Percentiles rank a stretch among this genome's conserved stretches.
Evolutionary conservation across 2,888 invertebrate genomes (phyloP).

Genomic region (Agrochola litura): DNA sequence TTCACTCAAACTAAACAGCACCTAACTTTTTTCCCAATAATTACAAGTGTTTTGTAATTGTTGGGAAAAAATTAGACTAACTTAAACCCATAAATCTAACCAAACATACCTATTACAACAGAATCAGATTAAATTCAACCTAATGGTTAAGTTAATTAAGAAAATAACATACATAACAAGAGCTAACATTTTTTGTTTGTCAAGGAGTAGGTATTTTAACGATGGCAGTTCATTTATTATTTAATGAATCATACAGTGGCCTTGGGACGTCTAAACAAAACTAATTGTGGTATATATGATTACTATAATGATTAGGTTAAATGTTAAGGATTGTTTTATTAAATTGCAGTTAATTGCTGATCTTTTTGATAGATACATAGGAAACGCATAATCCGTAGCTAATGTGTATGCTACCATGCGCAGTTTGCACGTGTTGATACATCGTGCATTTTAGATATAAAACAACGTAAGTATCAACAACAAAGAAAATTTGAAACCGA

Average conservation of each 20-base stretch:
- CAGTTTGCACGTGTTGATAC: conserved; percentile 8
- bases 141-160: conserved; percentile 33
- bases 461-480: neutral
- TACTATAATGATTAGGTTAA: conserved; percentile 19
- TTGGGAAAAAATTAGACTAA: too few relatives aligned
- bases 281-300: conserved; percentile 33
- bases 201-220: conserved; percentile 47
- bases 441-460: neutral
- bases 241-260: conserved; percentile 39
- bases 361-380: conserved; percentile 18
- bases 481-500: neutral
- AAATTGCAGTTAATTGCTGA: conserved; percentile 47
- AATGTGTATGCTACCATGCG: conserved; percentile 8
- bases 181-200: conserved; percentile 22
- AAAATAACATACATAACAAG: conserved; percentile 48
- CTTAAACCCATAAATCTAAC: too few relatives aligned
- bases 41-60: too few relatives aligned
- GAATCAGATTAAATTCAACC: conserved; percentile 4
- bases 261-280: conserved; percentile 46
- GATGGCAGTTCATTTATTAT: conserved; percentile 28
- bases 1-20: too few relatives aligned
- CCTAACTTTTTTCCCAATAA: too few relatives aligned
- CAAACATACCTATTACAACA: neutral
- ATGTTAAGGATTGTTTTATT: conserved; percentile 29
- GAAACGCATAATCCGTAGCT: conserved; percentile 15